Conservation (phyloP, 2,888 invertebrate species). For the Parelbella ahira region DNA sequence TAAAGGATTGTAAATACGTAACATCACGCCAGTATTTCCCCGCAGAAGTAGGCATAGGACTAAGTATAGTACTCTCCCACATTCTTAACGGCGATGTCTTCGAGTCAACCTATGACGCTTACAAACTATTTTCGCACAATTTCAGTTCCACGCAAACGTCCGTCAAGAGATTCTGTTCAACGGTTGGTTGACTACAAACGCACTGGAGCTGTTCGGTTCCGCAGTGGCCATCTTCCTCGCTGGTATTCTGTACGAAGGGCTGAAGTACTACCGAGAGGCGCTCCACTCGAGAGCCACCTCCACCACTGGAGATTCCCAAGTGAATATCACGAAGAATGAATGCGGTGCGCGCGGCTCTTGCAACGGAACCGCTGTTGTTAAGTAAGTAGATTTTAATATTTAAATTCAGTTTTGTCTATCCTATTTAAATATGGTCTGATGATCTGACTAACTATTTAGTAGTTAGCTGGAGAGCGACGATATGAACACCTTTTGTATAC, state of each 20-base stretch:
- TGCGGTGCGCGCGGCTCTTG: conserved; percentile 62
- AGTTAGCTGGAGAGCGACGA: no score
- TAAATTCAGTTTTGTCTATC: no score
- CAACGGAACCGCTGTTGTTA: conserved; percentile 58
- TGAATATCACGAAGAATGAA: conserved; percentile 74
- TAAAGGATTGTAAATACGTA: no score
- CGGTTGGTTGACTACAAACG: conserved; percentile 86
- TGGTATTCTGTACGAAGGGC: conserved; percentile 95
- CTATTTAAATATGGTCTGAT: no score
- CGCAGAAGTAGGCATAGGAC: no score
- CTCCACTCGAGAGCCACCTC: conserved; percentile 53
- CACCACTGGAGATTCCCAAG: conserved; percentile 58
- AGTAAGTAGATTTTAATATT: conserved; percentile 50
- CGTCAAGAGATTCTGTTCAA: conserved; percentile 89
- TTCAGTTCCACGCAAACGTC: conserved; percentile 90
- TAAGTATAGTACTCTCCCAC: no score
- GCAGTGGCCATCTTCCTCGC: conserved; percentile 93
- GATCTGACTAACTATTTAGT: no score
- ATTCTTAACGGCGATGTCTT: no score
- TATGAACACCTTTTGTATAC: no score
- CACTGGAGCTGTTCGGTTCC: conserved; percentile 90
- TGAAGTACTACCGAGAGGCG: conserved; percentile 89
- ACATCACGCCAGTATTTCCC: no score
- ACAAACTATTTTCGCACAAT: no score
- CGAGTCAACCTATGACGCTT: no score